Percentiles rank a stretch among this genome's conserved stretches.
Conservation (phyloP, 1,140 invertebrate species). For the Drosophila lacertosa region DNA sequence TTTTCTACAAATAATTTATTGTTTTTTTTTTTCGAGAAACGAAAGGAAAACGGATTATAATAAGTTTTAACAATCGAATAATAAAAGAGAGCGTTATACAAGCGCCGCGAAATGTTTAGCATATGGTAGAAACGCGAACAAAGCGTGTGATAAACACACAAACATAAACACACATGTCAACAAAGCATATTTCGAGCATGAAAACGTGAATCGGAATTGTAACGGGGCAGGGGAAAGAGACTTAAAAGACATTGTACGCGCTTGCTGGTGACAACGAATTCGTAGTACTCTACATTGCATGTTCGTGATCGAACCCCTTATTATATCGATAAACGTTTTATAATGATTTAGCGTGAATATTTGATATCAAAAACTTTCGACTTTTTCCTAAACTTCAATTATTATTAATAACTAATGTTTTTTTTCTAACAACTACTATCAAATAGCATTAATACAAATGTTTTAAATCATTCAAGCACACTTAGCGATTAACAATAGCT, state of each 20-base stretch:
- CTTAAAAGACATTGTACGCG: background rate
- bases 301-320: too few species aligned
- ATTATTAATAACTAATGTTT: too few species aligned
- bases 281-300: background rate
- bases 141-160: constrained; percentile 46
- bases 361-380: too few species aligned
- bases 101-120: constrained; percentile 53
- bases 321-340: background rate
- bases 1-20: constrained; percentile 78
- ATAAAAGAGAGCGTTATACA: constrained; percentile 39
- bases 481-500: too few species aligned
- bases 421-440: too few species aligned
- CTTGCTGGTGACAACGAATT: constrained; percentile 14
- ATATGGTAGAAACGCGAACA: constrained; percentile 49
- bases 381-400: too few species aligned
- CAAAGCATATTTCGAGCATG: constrained; percentile 63
- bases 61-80: constrained; percentile 44
- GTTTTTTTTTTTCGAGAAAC: constrained; percentile 32
- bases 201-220: constrained; percentile 42
- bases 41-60: constrained; percentile 59
- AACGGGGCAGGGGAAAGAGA: background rate
- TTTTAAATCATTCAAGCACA: too few species aligned
- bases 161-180: constrained; percentile 51
- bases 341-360: too few species aligned
- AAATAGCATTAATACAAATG: too few species aligned